Conservation (phyloP, 2,113 vertebrate genomes). For the Corythornis madagascariensis region DNA sequence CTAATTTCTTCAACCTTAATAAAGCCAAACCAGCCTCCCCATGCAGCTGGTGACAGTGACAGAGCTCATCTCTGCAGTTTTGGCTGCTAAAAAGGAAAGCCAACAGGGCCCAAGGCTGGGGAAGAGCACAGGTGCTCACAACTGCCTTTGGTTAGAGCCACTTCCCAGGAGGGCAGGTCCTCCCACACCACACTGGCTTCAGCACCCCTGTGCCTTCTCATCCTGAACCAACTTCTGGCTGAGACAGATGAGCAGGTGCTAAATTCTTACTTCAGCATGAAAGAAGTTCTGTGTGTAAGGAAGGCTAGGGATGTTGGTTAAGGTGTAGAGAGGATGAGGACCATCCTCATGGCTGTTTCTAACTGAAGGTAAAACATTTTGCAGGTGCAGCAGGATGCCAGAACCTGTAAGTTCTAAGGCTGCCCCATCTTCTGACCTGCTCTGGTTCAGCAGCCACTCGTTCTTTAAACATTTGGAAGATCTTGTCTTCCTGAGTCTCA, state of each 20-base stretch:
- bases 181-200: not conserved
- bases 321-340: not conserved
- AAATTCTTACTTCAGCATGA: not conserved
- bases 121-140: not conserved
- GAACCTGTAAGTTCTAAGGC: not conserved
- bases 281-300: not conserved
- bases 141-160: not conserved
- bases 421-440: slow-evolving; percentile 79
- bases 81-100: not conserved
- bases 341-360: not conserved
- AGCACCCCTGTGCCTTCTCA: rapidly evolving
- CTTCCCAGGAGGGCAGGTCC: not conserved
- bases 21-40: not conserved
- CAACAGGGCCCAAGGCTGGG: not conserved
- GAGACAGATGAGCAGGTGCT: not conserved
- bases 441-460: slow-evolving; percentile 84
- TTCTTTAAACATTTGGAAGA: slow-evolving; percentile 87
- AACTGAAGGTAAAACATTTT: not conserved
- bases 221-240: not conserved
- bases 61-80: not conserved
- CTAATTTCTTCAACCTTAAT: not conserved
- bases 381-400: not conserved
- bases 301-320: not conserved
- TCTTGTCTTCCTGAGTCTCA: slow-evolving; percentile 86
- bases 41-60: not conserved